Evolutionary conservation across 1,140 invertebrate genomes (phyloP).

Genomic region (Mycetomoellerius zeteki): DNA sequence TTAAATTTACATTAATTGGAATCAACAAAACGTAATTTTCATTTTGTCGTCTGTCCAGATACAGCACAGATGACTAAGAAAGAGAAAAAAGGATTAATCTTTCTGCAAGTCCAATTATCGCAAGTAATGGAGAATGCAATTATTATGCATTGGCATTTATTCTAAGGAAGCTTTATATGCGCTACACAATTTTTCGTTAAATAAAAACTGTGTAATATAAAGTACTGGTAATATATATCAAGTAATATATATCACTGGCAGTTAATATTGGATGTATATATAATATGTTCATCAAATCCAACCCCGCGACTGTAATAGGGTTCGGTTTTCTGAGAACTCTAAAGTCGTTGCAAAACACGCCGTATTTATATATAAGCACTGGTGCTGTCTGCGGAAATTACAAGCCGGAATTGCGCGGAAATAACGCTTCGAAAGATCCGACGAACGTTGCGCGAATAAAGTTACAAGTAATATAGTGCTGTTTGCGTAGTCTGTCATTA

Average conservation of each 20-base stretch:
- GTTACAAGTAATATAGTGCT: slow-evolving; percentile 9
- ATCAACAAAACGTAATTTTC: not conserved
- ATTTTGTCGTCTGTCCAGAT: not conserved
- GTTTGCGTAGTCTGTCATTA: not conserved
- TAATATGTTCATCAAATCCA: not conserved
- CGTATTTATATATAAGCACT: slow-evolving; percentile 24
- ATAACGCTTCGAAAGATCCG: slow-evolving; percentile 56
- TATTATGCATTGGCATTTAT: not conserved
- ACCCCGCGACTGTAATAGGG: not conserved
- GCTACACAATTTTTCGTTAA: not conserved
- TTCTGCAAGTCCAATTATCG: slow-evolving; percentile 13
- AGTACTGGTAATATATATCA: too few species aligned
- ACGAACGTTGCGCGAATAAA: slow-evolving; percentile 29
- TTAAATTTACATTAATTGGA: not conserved
- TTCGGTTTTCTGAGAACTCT: slow-evolving; percentile 27
- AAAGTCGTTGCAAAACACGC: slow-evolving; percentile 26
- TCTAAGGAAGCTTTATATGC: not conserved
- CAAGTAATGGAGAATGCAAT: not conserved
- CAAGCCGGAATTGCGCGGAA: slow-evolving; percentile 53
- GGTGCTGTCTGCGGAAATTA: slow-evolving; percentile 59
- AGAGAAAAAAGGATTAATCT: not conserved
- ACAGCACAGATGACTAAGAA: too few species aligned
- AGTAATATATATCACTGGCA: not conserved
- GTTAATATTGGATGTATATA: not conserved
- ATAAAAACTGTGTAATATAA: not conserved